phyloP scores from a whole-genome alignment of 1,140 invertebrate genomes.

The Euschistus heros region DNA sequence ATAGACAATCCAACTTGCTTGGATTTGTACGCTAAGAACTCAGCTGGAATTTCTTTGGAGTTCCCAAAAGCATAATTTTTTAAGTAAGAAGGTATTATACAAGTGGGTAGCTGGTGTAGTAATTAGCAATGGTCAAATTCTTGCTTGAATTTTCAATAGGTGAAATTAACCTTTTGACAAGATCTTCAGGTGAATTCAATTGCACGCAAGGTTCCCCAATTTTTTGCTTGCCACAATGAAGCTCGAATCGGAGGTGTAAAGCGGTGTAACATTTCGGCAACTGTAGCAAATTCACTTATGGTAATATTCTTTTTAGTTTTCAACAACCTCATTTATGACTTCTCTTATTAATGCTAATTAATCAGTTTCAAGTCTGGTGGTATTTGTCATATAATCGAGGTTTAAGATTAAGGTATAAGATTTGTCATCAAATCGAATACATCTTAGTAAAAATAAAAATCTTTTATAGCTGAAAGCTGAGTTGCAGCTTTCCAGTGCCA shows the following conservation, averaged over 20 bases:
- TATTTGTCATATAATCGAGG: no score
- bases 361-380: conserved; percentile 26
- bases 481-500: conserved; percentile 26
- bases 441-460: conserved; percentile 31
- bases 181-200: conserved; percentile 29
- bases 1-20: no score
- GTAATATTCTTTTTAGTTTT: conserved; percentile 30
- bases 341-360: conserved; percentile 34
- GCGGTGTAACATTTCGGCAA: conserved; percentile 35
- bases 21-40: conserved; percentile 20
- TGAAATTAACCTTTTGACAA: conserved; percentile 24
- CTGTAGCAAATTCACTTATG: conserved; percentile 33
- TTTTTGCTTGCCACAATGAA: conserved; percentile 34
- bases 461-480: conserved; percentile 15
- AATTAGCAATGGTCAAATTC: conserved; percentile 30
- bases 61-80: conserved; percentile 27
- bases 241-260: conserved; percentile 32
- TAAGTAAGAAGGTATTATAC: conserved; percentile 22
- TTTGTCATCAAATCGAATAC: conserved; percentile 32
- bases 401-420: no score
- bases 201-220: conserved; percentile 29
- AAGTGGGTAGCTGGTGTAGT: conserved; percentile 26
- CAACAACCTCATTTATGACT: conserved; percentile 32
- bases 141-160: conserved; percentile 24
- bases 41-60: conserved; percentile 16